These are phyloP conservation scores for Danaus plexippus DNA, from an alignment of 1,140 invertebrate species.

Conservation along the genomic window DNA sequence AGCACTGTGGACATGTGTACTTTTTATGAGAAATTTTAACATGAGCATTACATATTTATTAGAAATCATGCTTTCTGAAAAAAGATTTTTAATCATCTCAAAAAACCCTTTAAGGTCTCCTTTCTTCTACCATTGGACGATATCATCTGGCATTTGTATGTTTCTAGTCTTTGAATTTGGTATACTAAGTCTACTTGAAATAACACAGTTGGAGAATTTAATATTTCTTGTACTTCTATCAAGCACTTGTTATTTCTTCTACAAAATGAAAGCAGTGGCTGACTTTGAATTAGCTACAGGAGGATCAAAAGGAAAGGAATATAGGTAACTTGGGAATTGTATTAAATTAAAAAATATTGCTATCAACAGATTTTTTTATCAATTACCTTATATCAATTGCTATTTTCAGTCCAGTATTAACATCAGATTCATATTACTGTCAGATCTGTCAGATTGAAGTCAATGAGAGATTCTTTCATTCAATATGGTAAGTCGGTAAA, in stretches of 20 bases:
- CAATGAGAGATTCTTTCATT: constrained; percentile 61
- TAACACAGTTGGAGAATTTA: constrained; percentile 78
- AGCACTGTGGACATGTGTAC: too few species aligned
- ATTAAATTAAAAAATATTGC: constrained; percentile 1
- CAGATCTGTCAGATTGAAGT: constrained; percentile 64
- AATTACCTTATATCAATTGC: too few species aligned
- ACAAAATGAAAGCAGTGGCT: constrained; percentile 72
- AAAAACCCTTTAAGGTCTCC: constrained; percentile 66
- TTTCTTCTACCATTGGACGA: constrained; percentile 79
- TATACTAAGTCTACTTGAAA: constrained; percentile 77
- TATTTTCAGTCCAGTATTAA: constrained; percentile 57
- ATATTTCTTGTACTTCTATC: constrained; percentile 73
- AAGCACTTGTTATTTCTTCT: constrained; percentile 73
- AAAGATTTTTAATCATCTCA: too few species aligned
- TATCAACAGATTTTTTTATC: constrained; percentile 20
- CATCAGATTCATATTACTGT: constrained; percentile 60
- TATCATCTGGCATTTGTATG: constrained; percentile 75
- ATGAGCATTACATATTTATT: too few species aligned
- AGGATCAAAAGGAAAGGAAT: constrained; percentile 52
- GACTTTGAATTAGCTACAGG: constrained; percentile 50
- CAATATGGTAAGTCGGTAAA: constrained; percentile 49
- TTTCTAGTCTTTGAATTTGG: constrained; percentile 77
- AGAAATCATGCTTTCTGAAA: too few species aligned
- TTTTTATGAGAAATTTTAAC: too few species aligned
- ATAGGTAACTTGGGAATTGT: constrained; percentile 44